phyloP scores from a whole-genome alignment of 2,888 invertebrate species.

The Odontomyia ornata region DNA sequence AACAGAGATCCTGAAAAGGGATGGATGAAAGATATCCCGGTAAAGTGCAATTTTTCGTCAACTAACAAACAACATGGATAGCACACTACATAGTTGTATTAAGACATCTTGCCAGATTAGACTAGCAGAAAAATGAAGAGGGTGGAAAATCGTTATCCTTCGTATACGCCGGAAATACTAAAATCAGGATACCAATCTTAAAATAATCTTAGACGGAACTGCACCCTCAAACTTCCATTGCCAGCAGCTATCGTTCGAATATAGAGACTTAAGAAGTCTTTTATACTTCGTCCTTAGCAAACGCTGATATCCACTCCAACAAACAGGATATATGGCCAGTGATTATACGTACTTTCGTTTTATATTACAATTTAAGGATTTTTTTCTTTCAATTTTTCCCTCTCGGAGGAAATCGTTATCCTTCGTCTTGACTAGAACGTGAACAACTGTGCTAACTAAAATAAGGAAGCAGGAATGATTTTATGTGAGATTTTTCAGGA shows the following conservation, averaged over 20 bases:
- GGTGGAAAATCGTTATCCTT: too few relatives aligned
- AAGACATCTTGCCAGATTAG: not conserved
- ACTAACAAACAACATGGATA: not conserved
- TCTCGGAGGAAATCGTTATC: conserved; percentile 12
- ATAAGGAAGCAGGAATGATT: not conserved
- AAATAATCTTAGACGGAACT: too few relatives aligned
- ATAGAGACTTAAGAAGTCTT: not conserved
- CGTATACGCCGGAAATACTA: not conserved
- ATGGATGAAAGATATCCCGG: conserved; percentile 1
- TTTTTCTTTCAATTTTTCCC: conserved; percentile 29
- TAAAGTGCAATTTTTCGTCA: conserved; percentile 22
- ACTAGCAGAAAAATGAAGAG: not conserved
- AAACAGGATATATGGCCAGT: conserved; percentile 37
- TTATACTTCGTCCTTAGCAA: not conserved
- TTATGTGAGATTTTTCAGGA: conserved; percentile 5
- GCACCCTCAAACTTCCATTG: too few relatives aligned
- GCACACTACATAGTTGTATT: not conserved
- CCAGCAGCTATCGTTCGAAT: too few relatives aligned
- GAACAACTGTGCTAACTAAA: not conserved
- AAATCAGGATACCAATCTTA: not conserved
- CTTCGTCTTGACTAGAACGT: not conserved
- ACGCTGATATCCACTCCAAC: not conserved
- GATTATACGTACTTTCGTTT: conserved; percentile 39
- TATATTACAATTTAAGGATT: conserved; percentile 24
- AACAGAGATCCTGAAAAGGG: too few relatives aligned